phyloP scores from a whole-genome alignment of 2,113 vertebrate species.

The Chrysemys picta region DNA sequence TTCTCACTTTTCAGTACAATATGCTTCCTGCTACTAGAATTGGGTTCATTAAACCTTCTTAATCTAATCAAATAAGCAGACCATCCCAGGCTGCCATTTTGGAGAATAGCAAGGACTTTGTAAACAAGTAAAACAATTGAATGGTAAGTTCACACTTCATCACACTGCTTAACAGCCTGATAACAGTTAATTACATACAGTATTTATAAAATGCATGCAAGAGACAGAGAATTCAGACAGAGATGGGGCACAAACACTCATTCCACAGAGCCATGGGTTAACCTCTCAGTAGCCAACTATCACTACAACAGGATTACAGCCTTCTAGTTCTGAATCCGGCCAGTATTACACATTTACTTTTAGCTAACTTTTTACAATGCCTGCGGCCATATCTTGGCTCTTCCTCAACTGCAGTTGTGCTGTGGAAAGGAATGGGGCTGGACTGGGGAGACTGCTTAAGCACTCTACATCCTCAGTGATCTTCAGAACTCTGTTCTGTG shows the following conservation, averaged over 20 bases:
- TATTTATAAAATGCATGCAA: conserved; percentile 66
- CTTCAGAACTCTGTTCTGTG: background rate
- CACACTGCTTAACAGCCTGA: conserved; percentile 76
- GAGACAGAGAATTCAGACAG: conserved; percentile 44
- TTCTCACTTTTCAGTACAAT: conserved; percentile 26
- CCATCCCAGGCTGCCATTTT: conserved; percentile 56
- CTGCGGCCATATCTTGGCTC: fast-evolving
- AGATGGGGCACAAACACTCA: conserved; percentile 30
- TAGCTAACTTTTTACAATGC: conserved; percentile 42
- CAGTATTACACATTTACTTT: conserved; percentile 32
- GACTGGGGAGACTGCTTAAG: background rate
- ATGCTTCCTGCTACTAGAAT: conserved; percentile 54
- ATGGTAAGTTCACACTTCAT: conserved; percentile 79
- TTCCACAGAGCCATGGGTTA: background rate
- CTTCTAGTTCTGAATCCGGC: conserved; percentile 33
- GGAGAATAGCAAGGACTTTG: conserved; percentile 61
- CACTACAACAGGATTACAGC: background rate
- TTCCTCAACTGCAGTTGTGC: background rate
- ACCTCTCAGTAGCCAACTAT: background rate
- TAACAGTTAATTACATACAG: conserved; percentile 71
- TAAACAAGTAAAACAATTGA: conserved; percentile 81
- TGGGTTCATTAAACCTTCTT: conserved; percentile 42
- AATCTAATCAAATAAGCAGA: conserved; percentile 71
- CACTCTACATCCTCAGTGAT: fast-evolving
- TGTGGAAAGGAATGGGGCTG: background rate